These are phyloP conservation scores for Ophonus ardosiacus DNA, from an alignment of 2,888 invertebrate species.

Conservation along the genomic window DNA sequence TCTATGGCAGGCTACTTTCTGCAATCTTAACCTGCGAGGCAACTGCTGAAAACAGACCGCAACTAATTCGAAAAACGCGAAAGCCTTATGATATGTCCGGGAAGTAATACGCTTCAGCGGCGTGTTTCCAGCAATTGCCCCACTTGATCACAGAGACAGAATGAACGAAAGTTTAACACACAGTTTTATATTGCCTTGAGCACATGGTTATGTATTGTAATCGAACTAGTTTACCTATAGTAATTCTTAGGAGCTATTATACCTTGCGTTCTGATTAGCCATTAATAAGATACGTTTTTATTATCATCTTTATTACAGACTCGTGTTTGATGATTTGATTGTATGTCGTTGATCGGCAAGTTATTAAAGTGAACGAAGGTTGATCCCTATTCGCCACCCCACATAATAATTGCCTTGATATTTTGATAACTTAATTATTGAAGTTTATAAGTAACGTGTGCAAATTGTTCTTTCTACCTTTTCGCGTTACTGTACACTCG, in stretches of 20 bases:
- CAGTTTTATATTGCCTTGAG: slow-evolving; percentile 63
- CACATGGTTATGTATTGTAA: slow-evolving; percentile 63
- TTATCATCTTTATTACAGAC: slow-evolving; percentile 63
- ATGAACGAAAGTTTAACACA: slow-evolving; percentile 58
- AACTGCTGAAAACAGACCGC: slow-evolving; percentile 16
- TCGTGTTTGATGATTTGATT: slow-evolving; percentile 63
- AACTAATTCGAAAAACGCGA: slow-evolving; percentile 31
- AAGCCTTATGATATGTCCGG: slow-evolving; percentile 39
- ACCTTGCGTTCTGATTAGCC: slow-evolving; percentile 62
- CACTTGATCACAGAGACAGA: slow-evolving; percentile 41
- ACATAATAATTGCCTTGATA: no score
- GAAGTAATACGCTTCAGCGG: slow-evolving; percentile 32
- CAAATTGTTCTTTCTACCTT: no score
- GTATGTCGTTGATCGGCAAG: slow-evolving; percentile 60
- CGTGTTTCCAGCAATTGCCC: slow-evolving; percentile 9
- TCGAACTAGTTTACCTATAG: slow-evolving; percentile 57
- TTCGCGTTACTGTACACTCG: no score
- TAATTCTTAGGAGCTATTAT: slow-evolving; percentile 64
- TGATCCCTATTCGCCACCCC: no score
- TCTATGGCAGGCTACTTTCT: slow-evolving; percentile 64
- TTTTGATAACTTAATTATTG: no score
- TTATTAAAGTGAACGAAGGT: slow-evolving; percentile 60
- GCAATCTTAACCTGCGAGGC: slow-evolving; percentile 10
- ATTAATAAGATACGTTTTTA: slow-evolving; percentile 61
- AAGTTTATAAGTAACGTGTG: no score